Evolutionary conservation across 2,888 invertebrate genomes (phyloP), one percentile per base, ranked within the genome.

Genomic region (Torymus aiolomorphi): DNA sequence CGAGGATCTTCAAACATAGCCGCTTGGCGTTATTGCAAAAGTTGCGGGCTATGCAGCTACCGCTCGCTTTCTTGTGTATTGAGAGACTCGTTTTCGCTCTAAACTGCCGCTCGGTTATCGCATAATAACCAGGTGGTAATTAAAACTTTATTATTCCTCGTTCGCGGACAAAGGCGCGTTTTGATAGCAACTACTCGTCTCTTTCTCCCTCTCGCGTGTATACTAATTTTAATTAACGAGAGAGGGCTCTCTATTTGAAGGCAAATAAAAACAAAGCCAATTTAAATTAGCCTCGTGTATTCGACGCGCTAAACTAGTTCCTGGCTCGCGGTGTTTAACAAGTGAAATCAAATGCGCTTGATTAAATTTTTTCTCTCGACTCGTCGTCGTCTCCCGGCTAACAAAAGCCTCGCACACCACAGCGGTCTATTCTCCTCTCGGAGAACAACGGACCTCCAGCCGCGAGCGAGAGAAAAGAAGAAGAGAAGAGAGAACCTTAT

Each of bases 341-440:
- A 59, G 16, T 20, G 18, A 59, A 59, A 51, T 18, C 66, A n/a
- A 66, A 51, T 49, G 14, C 18, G 52, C 52, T 18, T 66, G 66
- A 66, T 66, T 51, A 66, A 52, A 66, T 66, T 51, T 66, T 66
- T 66, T 13, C 13, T 14, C 66, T 65, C 49, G 12, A 10, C 42
- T 11, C 42, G n/a, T 10, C 16, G 12, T 11, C 13, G 13, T 13
- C 42, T 42, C 42, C 8, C n/a, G 8, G 18, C 42, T 49, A 49
- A 70, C 57, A 59, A 70, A 70, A 59, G 13, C 49, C 49, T 59
- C 70, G 49, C 59, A 16, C 31, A 42, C 18, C 12, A 14, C 31
- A 42, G 49, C 16, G 14, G 49, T 3, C 51, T 11, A 14, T n/a
- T 71, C 56, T 2, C n/a, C 8, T 42, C 42, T 42, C 8, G 42